Evolutionary conservation across 2,797 vertebrate species (phyloP).

Genomic region (Characodon lateralis): DNA sequence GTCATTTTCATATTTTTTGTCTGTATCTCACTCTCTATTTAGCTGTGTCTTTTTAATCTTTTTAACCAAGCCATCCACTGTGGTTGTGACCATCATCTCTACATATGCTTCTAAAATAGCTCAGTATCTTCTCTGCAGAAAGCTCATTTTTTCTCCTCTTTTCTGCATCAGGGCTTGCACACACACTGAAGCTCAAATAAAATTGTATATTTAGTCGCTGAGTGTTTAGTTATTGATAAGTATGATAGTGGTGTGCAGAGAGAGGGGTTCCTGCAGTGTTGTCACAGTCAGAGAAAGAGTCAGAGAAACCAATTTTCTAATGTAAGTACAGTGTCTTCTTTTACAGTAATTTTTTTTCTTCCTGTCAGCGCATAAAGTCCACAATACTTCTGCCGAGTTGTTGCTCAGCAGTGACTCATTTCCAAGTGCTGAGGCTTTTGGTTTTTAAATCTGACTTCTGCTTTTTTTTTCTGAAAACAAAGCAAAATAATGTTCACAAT

Average conservation of each 20-base stretch:
- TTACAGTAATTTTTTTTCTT: conserved; percentile 25
- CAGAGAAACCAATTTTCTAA: conserved; percentile 28
- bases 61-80: conserved; percentile 22
- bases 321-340: conserved; percentile 38
- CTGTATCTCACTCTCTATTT: conserved; percentile 5
- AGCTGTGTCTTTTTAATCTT: conserved; percentile 1
- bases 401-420: conserved; percentile 23
- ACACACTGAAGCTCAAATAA: conserved; percentile 36
- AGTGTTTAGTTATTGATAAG: conserved; percentile 55
- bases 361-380: background rate
- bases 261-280: conserved; percentile 27
- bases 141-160: conserved; percentile 9
- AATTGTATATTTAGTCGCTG: conserved; percentile 37
- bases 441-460: conserved; percentile 1
- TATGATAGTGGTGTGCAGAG: conserved; percentile 29
- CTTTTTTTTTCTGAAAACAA: background rate
- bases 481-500: background rate
- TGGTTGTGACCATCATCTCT: conserved; percentile 11
- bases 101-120: conserved; percentile 22
- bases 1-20: background rate
- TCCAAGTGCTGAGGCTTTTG: conserved; percentile 11
- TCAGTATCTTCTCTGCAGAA: conserved; percentile 25
- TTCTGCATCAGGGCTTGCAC: conserved; percentile 25
- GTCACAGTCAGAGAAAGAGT: conserved; percentile 44
- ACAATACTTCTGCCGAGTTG: conserved; percentile 8